Percentiles rank a stretch among this genome's conserved stretches.
These are phyloP conservation scores for Sylvietta virens DNA, from an alignment of 2,113 vertebrate genomes.

Conservation along the genomic window DNA sequence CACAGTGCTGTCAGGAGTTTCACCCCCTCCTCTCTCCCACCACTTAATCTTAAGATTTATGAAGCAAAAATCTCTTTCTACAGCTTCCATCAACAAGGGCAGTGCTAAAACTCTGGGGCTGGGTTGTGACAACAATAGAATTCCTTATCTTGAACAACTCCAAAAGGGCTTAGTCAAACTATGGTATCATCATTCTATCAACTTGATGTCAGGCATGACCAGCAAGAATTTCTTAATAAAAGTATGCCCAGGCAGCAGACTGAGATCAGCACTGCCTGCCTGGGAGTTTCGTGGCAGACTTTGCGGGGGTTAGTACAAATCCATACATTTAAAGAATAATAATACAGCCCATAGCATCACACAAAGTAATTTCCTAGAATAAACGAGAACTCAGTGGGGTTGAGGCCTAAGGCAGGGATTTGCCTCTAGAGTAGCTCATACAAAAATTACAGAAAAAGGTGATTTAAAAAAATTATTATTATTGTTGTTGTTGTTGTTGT, in stretches of 20 bases:
- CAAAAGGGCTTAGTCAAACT: background rate
- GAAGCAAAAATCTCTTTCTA: background rate
- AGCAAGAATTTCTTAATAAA: background rate
- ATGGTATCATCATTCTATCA: background rate
- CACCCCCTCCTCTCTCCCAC: background rate
- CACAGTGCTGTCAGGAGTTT: background rate
- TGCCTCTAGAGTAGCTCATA: background rate
- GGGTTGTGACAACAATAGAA: rapidly evolving
- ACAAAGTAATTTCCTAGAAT: background rate
- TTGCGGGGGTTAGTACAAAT: background rate
- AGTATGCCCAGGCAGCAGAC: background rate
- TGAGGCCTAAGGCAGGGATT: background rate
- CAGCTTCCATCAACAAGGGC: background rate
- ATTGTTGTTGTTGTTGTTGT: background rate
- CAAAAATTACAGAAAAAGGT: background rate
- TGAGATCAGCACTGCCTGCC: background rate
- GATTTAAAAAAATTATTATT: no score
- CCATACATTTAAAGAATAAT: background rate
- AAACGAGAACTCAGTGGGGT: background rate
- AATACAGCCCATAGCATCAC: background rate
- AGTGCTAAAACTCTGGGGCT: background rate
- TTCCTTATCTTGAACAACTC: background rate
- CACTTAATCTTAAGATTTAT: background rate
- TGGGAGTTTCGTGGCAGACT: background rate
- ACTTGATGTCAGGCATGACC: background rate